These are phyloP conservation scores for Diadumene lineata DNA, from an alignment of 92 coral and sea anemone species.

Conservation along the genomic window DNA sequence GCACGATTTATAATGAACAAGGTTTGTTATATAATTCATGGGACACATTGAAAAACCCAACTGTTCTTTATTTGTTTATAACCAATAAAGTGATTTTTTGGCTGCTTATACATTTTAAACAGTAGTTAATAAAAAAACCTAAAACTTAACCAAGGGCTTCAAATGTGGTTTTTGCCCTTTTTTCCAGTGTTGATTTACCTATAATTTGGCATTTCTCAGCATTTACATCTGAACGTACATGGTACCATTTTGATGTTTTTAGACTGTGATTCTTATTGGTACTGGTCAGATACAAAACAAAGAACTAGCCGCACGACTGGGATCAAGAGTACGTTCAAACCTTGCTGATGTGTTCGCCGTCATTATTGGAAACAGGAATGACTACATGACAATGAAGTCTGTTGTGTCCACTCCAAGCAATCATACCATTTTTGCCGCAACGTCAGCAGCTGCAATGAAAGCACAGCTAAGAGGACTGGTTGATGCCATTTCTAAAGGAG, in stretches of 20 bases:
- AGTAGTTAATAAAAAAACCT: no score
- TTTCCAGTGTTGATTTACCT: no score
- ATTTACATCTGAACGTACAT: background rate
- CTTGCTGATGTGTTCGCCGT: constrained; percentile 38
- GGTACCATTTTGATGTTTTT: background rate
- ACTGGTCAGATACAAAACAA: constrained; percentile 16
- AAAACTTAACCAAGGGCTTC: no score
- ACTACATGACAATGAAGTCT: constrained; percentile 18
- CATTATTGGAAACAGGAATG: constrained; percentile 21
- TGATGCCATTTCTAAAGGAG: constrained; percentile 26
- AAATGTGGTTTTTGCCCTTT: no score
- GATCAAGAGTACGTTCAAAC: constrained; percentile 15
- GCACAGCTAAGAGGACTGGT: constrained; percentile 29
- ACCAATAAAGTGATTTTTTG: no score
- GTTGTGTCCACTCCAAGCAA: constrained; percentile 26
- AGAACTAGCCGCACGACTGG: constrained; percentile 9
- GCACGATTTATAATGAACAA: constrained; percentile 19
- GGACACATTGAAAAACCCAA: no score
- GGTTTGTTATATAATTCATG: no score
- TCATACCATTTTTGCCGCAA: constrained; percentile 26
- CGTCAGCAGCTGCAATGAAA: constrained; percentile 33
- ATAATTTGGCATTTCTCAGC: no score
- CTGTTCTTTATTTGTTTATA: no score
- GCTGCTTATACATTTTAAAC: no score
- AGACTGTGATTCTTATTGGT: constrained; percentile 38